phyloP scores from a whole-genome alignment of 2,113 vertebrate species.

The Eretmochelys imbricata region DNA sequence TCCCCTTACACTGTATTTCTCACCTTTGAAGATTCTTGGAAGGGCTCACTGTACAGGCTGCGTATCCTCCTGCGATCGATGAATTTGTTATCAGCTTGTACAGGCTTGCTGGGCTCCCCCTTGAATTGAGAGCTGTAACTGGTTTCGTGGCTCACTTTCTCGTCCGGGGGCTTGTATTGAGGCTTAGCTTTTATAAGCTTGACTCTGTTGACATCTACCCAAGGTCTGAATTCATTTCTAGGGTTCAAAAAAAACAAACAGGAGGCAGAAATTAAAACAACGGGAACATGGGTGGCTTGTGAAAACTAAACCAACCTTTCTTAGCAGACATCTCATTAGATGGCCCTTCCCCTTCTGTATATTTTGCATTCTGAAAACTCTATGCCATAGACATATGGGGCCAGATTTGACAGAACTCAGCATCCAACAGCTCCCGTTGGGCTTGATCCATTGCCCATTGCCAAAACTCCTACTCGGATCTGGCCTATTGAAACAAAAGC shows the following conservation, averaged over 20 bases:
- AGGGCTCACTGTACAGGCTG: slow-evolving; percentile 94
- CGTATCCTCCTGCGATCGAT: slow-evolving; percentile 94
- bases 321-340: not conserved
- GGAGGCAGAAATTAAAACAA: not conserved
- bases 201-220: slow-evolving; percentile 89
- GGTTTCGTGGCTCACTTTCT: slow-evolving; percentile 89
- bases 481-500: not conserved
- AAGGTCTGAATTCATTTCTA: slow-evolving; percentile 95
- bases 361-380: not conserved
- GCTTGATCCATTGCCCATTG: rapidly evolving
- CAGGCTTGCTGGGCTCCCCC: slow-evolving; percentile 85
- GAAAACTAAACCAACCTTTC: not conserved
- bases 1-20: not conserved
- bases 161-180: slow-evolving; percentile 91
- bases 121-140: slow-evolving; percentile 95
- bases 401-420: not conserved
- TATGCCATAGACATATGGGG: not conserved
- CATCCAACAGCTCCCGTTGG: not conserved
- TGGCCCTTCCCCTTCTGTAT: not conserved
- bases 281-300: rapidly evolving
- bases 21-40: slow-evolving; percentile 90
- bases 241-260: slow-evolving; percentile 34
- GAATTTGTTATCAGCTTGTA: slow-evolving; percentile 86
- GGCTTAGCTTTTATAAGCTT: slow-evolving; percentile 90
- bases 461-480: not conserved